A percentile compares a stretch with the other conserved stretches of the same genome.
Conservation (phyloP, 2,113 vertebrate species). For the Taurulus bubalis region DNA sequence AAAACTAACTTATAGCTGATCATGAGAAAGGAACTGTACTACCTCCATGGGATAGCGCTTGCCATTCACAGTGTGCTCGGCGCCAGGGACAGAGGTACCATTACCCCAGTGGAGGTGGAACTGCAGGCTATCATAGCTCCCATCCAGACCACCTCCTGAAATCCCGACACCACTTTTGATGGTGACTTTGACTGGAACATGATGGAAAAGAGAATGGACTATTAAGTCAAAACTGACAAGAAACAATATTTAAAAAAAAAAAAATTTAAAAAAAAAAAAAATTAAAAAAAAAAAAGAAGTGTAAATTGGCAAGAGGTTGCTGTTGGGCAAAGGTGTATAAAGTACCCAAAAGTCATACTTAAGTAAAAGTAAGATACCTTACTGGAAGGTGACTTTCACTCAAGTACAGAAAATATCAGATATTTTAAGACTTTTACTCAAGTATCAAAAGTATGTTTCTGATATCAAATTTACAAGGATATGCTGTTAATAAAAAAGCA, state of each 20-base stretch:
- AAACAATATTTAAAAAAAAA: not conserved
- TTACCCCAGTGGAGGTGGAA: slow-evolving; percentile 83
- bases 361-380: no score
- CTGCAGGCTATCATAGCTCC: slow-evolving; percentile 64
- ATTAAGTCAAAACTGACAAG: not conserved
- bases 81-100: slow-evolving; percentile 50
- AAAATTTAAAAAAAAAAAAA: not conserved
- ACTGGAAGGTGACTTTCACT: no score
- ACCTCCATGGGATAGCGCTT: slow-evolving; percentile 81
- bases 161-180: not conserved
- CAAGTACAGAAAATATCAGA: no score
- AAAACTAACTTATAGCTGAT: not conserved
- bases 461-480: no score
- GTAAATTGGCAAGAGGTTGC: not conserved
- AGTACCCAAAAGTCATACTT: no score
- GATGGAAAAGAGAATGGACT: not conserved
- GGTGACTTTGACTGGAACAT: slow-evolving; percentile 50
- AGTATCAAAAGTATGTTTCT: no score
- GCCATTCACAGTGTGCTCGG: slow-evolving; percentile 79
- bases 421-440: no score
- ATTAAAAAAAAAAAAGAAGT: no score
- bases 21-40: not conserved
- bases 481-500: no score
- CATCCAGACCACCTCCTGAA: slow-evolving; percentile 53
- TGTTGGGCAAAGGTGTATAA: no score